Base-by-base conservation (phyloP, 2,797 vertebrate species). In the Sus cebifrons region DNA sequence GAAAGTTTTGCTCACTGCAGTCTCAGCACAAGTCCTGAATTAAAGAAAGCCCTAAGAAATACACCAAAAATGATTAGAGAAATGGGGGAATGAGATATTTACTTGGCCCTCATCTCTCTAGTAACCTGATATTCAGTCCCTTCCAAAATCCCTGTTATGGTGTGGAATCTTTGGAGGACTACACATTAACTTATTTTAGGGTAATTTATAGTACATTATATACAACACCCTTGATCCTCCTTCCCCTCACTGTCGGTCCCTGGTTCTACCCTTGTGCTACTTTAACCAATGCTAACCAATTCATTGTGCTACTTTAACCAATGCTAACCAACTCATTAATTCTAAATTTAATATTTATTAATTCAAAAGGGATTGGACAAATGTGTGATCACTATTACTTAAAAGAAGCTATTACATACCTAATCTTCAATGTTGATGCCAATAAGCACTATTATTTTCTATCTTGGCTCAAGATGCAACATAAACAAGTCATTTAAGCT, bases 261-360 rank as follows among this genome's bases (percentile, higher is more conserved):
- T 27, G 58, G 27, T 88, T 88, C 58, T 94, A 54, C 27, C 58
- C 6, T 44, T 82, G 14, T 21, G 70, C 52, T 60, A 81, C 23
- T 89, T 89, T 86, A 79, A 81, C 74, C 17, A 82, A 52, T 68
- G 21, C n/a, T 81, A 86, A 75, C 52, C 68, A 86, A 93, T 10
- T 54, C 74, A 49, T 58, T 81, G 73, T 16, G 15, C 29, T 60
- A 81, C 23, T 89, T 89, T 86, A 79, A 81, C 74, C 17, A 82
- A 52, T 68, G 21, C n/a, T 81, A 86, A 75, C 52, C 68, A 86
- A 93, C 13, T 54, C 74, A 49, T 58, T 89, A 86, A 81, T 78
- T 36, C 20, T 6, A 68, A 81, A 68, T 29, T 68, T 86, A 86
- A 68, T 62, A 90, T 54, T 40, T 81, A 52, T 82, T 81, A 93